A percentile compares a stretch with the other conserved stretches of the same genome.
Evolutionary conservation across 2,888 invertebrate genomes (phyloP).

Genomic region (Biston betularia): DNA sequence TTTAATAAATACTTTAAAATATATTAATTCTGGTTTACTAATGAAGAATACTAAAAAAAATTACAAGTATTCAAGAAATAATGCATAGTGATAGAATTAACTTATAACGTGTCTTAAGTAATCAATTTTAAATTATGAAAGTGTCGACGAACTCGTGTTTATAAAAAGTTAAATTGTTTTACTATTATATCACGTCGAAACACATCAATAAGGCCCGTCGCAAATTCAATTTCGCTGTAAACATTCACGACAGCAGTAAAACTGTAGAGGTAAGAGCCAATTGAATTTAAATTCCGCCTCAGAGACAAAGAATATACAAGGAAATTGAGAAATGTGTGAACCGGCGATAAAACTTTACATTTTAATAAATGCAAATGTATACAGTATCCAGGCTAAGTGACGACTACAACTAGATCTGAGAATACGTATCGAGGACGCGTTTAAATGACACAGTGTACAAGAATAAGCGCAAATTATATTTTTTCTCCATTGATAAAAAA

Average conservation of each 20-base stretch:
- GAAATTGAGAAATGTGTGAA: constrained; percentile 16
- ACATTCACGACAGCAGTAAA: constrained; percentile 28
- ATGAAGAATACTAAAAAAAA: too few species aligned
- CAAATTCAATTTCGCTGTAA: constrained; percentile 30
- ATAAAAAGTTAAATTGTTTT: constrained; percentile 13
- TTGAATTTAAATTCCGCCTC: constrained; percentile 26
- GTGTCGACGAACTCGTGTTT: not conserved
- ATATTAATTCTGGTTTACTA: too few species aligned
- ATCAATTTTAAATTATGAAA: not conserved
- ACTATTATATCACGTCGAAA: constrained; percentile 20
- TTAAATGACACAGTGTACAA: constrained; percentile 44
- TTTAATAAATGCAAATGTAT: constrained; percentile 32
- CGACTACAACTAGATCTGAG: constrained; percentile 30
- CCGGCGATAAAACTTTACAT: constrained; percentile 14
- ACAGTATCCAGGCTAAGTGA: constrained; percentile 28
- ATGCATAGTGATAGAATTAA: too few species aligned
- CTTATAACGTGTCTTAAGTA: too few species aligned
- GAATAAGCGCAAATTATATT: constrained; percentile 33
- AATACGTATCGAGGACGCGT: constrained; percentile 52
- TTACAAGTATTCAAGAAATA: too few species aligned
- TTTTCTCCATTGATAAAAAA: constrained; percentile 37
- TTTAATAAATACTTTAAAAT: too few species aligned
- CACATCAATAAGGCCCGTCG: constrained; percentile 16
- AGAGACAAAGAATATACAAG: constrained; percentile 19
- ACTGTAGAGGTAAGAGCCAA: constrained; percentile 23